A percentile compares a stretch with the other conserved stretches of the same genome.
Evolutionary conservation across 2,797 vertebrate genomes (phyloP).

Genomic region (Trachurus trachurus): DNA sequence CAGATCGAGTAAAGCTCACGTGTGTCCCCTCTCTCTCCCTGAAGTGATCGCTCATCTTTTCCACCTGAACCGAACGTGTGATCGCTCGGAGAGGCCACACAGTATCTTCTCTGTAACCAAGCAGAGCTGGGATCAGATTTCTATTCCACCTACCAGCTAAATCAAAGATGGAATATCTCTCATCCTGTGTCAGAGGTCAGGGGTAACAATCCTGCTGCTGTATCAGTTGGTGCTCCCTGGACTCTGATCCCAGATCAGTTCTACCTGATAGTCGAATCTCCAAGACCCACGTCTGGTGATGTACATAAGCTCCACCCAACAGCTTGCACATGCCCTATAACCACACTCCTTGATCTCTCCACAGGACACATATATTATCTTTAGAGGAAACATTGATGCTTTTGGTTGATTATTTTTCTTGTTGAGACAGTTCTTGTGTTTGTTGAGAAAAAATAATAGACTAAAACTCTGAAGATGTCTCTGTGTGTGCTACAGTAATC

Average conservation of each 20-base stretch:
- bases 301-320: constrained; percentile 56
- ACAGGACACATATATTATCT: constrained; percentile 23
- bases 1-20: constrained; percentile 12
- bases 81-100: constrained; percentile 16
- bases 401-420: constrained; percentile 17
- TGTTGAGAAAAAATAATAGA: constrained; percentile 3
- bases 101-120: constrained; percentile 1
- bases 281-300: constrained; percentile 73
- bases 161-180: constrained; percentile 26
- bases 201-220: constrained; percentile 58
- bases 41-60: constrained; percentile 29
- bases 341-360: constrained; percentile 4
- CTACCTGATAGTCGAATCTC: constrained; percentile 62
- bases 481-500: constrained; percentile 26
- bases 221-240: constrained; percentile 66
- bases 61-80: constrained; percentile 47
- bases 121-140: constrained; percentile 15
- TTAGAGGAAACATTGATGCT: constrained; percentile 17
- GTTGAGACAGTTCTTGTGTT: constrained; percentile 16
- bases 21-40: constrained; percentile 5
- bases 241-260: constrained; percentile 65
- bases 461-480: constrained; percentile 9
- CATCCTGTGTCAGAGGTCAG: constrained; percentile 49
- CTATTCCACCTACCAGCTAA: background rate
- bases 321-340: constrained; percentile 47